Evolutionary conservation across 2,888 invertebrate species (phyloP).

Genomic region (Parnassius orleans): DNA sequence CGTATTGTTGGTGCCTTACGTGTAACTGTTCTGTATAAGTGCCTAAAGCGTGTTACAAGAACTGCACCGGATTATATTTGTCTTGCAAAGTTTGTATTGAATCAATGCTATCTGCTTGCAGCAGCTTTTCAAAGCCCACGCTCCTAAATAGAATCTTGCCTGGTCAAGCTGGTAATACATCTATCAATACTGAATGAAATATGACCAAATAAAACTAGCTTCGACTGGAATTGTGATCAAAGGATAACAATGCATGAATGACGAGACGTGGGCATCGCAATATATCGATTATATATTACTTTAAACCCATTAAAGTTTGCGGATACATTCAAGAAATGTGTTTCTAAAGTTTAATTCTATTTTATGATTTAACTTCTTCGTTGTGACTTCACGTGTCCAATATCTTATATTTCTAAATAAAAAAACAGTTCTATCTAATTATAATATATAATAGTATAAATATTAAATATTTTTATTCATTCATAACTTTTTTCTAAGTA

Average conservation of each 20-base stretch:
- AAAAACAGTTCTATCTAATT: too few species aligned
- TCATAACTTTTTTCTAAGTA: too few species aligned
- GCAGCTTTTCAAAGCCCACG: conserved; percentile 54
- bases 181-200: conserved; percentile 69
- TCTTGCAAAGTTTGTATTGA: conserved; percentile 49
- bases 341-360: too few species aligned
- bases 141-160: conserved; percentile 68
- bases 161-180: conserved; percentile 60
- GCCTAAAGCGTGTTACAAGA: conserved; percentile 22
- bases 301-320: conserved; percentile 33
- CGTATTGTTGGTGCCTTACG: conserved; percentile 14
- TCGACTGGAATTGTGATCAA: conserved; percentile 61
- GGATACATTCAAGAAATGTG: conserved; percentile 32
- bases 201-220: conserved; percentile 57
- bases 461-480: too few species aligned
- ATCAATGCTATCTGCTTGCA: conserved; percentile 51
- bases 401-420: too few species aligned
- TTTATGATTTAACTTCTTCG: too few species aligned
- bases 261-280: conserved; percentile 23
- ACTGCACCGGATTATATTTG: conserved; percentile 48
- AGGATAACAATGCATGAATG: conserved; percentile 48
- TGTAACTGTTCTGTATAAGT: conserved; percentile 19
- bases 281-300: conserved; percentile 45
- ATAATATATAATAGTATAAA: too few species aligned
- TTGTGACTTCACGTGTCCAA: too few species aligned